Base-by-base conservation (phyloP, 2,888 invertebrate species). In the Syrista parreyssii region DNA sequence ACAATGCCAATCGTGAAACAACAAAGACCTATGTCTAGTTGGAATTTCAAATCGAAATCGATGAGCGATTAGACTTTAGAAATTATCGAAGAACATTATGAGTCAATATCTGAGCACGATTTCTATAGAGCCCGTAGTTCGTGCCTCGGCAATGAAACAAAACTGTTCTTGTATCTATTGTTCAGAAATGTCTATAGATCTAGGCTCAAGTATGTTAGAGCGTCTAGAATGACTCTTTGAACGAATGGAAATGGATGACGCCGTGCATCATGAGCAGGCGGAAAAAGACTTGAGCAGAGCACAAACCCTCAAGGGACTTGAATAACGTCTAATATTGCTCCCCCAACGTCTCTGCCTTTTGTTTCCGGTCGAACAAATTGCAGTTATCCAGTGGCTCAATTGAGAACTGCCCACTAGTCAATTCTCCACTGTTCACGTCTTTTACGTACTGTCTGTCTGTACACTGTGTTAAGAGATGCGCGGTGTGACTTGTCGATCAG, bases 321-420 rank as follows among this genome's bases (percentile, higher is more conserved):
- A 55, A 9, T 9, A 55, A 15, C 23, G 9, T 55, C 23, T 55
- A 55, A 55, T 55, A 55, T 55, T 23, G 55, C 55, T 55, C 23
- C 55, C 55, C 23, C 23, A 55, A 23, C 55, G 55, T 55, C 55
- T 55, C 55, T 55, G 55, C 55, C 31, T 34, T 74, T 74, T 74
- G 74, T 74, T 74, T 74, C 74, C 74, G 74, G 74, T 33, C 35
- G 12, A 30, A 35, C 74, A 74, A 74, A 74, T 74, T 74, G 36
- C 30, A 35, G 32, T 74, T 33, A 34, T 33, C 23, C 74, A 34
- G 31, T 33, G 11, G n/a, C 74, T 74, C 74, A 74, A 35, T 74
- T 34, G 74, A 74, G 36, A 23, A 12, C 74, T 71, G 33, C 71
- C 71, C 71, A 31, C 71, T 71, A 6, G 55, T 55, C 1, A 23